phyloP scores from a whole-genome alignment of 2,113 vertebrate genomes.

The Rhadina sibilatrix region DNA sequence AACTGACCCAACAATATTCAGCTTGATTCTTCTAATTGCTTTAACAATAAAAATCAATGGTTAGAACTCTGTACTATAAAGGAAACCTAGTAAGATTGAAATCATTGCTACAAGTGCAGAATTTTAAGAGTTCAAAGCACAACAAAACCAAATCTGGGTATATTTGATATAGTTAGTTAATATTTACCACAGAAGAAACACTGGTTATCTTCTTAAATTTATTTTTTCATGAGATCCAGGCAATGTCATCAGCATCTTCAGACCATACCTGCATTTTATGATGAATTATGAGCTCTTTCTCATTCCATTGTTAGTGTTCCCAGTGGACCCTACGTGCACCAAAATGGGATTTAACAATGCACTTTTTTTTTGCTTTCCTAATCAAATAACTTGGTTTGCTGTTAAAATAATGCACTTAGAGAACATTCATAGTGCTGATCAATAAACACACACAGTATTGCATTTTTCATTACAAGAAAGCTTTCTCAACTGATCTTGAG shows the following conservation, averaged over 20 bases:
- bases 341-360: background rate
- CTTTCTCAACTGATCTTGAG: background rate
- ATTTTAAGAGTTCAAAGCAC: background rate
- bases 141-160: background rate
- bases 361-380: background rate
- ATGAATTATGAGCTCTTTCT: background rate
- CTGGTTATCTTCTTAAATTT: background rate
- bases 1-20: background rate
- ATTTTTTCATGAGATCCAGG: background rate
- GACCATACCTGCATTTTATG: background rate
- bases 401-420: background rate
- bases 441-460: background rate
- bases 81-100: background rate
- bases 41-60: conserved; percentile 5
- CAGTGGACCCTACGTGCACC: background rate
- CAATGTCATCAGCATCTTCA: background rate
- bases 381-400: background rate
- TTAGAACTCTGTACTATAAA: background rate
- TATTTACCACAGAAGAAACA: background rate
- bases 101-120: background rate
- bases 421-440: background rate
- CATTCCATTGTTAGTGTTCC: background rate
- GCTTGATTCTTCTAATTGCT: background rate
- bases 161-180: background rate
- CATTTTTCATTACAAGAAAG: background rate